Evolutionary conservation across 2,113 vertebrate genomes (phyloP).

Genomic region (Hipposideros armiger): DNA sequence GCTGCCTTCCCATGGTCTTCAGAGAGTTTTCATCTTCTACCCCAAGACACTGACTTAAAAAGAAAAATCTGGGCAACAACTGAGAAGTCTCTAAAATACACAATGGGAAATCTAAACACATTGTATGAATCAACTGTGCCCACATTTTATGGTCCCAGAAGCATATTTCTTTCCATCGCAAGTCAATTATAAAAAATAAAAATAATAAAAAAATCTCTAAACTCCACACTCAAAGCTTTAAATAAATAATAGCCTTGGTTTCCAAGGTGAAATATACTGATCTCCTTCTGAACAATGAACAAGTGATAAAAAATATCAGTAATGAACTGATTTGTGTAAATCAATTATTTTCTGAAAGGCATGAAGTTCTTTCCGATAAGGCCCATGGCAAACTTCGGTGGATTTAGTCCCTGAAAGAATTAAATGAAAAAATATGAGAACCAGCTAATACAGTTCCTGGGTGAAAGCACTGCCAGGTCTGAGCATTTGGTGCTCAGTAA

Average conservation of each 20-base stretch:
- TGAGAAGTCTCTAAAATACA: not conserved
- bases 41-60: not conserved
- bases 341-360: constrained; percentile 50
- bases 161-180: constrained; percentile 17
- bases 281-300: constrained; percentile 3
- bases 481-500: not conserved
- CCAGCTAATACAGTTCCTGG: not conserved
- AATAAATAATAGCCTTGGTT: constrained; percentile 41
- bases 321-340: constrained; percentile 39
- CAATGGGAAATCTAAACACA: constrained; percentile 39
- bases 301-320: constrained; percentile 55
- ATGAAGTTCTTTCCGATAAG: constrained; percentile 47
- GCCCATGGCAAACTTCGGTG: not conserved
- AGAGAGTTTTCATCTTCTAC: constrained; percentile 26
- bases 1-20: constrained; percentile 25
- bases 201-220: not conserved
- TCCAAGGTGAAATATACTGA: constrained; percentile 43
- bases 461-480: constrained; percentile 1
- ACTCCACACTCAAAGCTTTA: not conserved
- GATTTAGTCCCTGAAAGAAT: constrained; percentile 8
- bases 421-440: constrained; percentile 29
- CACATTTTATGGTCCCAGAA: not conserved
- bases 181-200: constrained; percentile 6
- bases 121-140: not conserved
- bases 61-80: constrained; percentile 47